These are phyloP conservation scores for Dissostichus mawsoni DNA, from an alignment of 2,113 vertebrate genomes.

Conservation along the genomic window DNA sequence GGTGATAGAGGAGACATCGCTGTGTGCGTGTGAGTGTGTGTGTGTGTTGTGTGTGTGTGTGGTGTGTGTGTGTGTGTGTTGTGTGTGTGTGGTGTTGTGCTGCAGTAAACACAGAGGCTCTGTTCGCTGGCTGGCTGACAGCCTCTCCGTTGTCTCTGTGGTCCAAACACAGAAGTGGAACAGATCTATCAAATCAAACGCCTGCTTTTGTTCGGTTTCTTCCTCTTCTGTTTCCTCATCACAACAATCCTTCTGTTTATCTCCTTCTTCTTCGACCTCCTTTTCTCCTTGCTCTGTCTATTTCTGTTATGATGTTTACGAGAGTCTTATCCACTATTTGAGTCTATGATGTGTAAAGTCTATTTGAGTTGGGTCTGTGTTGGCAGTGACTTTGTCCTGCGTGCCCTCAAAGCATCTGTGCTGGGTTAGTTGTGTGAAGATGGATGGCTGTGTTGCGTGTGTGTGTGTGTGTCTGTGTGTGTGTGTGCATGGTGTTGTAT, in stretches of 20 bases:
- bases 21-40: slow-evolving; percentile 40
- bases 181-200: slow-evolving; percentile 52
- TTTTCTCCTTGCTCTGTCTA: background rate
- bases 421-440: slow-evolving; percentile 34
- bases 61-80: slow-evolving; percentile 19
- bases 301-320: background rate
- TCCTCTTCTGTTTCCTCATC: slow-evolving; percentile 8
- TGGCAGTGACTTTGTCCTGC: slow-evolving; percentile 37
- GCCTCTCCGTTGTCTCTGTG: slow-evolving; percentile 60
- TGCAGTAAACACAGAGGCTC: slow-evolving; percentile 59
- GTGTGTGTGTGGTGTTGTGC: slow-evolving; percentile 11
- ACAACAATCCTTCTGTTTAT: slow-evolving; percentile 8
- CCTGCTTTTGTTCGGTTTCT: slow-evolving; percentile 51
- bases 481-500: background rate
- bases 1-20: slow-evolving; percentile 65
- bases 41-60: slow-evolving; percentile 26
- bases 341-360: background rate
- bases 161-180: slow-evolving; percentile 53
- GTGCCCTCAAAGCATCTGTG: slow-evolving; percentile 43
- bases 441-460: slow-evolving; percentile 32
- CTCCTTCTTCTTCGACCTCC: background rate
- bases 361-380: background rate
- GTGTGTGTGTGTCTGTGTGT: background rate
- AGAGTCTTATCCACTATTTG: background rate
- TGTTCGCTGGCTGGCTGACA: slow-evolving; percentile 60